Evolutionary conservation across 2,888 invertebrate genomes (phyloP).

Genomic region (Diplazon laetatorius): DNA sequence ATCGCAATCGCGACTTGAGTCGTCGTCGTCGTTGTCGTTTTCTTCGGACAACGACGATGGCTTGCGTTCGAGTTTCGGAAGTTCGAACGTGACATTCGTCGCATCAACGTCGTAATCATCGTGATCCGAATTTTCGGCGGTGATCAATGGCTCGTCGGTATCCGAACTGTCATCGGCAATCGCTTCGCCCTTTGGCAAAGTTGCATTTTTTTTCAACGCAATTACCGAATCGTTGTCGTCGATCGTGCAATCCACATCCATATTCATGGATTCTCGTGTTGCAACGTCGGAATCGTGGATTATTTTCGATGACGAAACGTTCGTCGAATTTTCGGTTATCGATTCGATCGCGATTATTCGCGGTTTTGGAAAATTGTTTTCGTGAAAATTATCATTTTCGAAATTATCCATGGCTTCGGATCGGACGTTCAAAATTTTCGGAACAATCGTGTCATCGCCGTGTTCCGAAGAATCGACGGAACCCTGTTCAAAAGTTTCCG

Average conservation of each 20-base stretch:
- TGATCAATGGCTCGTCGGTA: constrained; percentile 21
- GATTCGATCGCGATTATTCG: constrained; percentile 41
- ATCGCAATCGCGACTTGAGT: no score
- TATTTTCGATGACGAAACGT: no score
- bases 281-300: not conserved
- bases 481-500: constrained; percentile 72
- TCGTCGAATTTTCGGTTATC: constrained; percentile 2
- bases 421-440: constrained; percentile 69
- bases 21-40: constrained; percentile 18
- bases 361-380: constrained; percentile 15
- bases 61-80: constrained; percentile 13
- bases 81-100: no score
- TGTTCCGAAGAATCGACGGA: constrained; percentile 51
- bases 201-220: not conserved
- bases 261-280: not conserved
- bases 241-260: constrained; percentile 19
- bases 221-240: constrained; percentile 2
- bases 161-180: constrained; percentile 36
- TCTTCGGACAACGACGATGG: constrained; percentile 21
- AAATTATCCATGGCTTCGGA: constrained; percentile 63
- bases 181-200: not conserved
- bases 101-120: no score
- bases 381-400: not conserved
- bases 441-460: constrained; percentile 19
- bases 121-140: not conserved